Evolutionary conservation across 2,113 vertebrate genomes (phyloP).

Genomic region (Sialia sialis): DNA sequence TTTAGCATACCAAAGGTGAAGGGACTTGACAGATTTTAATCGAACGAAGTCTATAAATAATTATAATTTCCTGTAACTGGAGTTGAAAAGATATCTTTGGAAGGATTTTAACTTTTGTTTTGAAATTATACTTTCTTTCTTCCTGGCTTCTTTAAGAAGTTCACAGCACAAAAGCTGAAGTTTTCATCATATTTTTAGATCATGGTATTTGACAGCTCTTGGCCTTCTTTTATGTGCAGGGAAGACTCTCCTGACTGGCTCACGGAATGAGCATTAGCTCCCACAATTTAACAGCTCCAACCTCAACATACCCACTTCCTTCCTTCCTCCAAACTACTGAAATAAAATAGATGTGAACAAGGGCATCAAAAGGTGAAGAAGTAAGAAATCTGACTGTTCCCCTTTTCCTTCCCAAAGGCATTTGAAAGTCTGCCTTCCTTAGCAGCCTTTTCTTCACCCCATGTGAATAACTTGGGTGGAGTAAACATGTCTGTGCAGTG

Average conservation of each 20-base stretch:
- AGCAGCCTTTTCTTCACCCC: not conserved
- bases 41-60: conserved; percentile 1
- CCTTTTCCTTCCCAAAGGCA: not conserved
- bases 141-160: not conserved
- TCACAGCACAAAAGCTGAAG: not conserved
- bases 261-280: not conserved
- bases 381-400: not conserved
- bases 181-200: not conserved
- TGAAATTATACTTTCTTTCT: not conserved
- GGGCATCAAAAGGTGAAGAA: not conserved
- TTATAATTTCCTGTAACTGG: not conserved
- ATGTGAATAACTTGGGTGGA: not conserved
- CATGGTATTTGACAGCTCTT: not conserved
- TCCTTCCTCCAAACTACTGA: not conserved
- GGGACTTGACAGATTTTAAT: not conserved
- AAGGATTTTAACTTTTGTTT: not conserved
- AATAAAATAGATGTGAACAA: not conserved
- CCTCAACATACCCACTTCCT: not conserved
- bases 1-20: not conserved
- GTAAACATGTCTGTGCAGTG: conserved; percentile 20
- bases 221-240: not conserved
- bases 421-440: not conserved
- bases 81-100: not conserved
- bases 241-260: not conserved
- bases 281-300: not conserved